These are phyloP conservation scores for Perca schrenkii DNA, from an alignment of 2,113 vertebrate genomes.

Conservation along the genomic window DNA sequence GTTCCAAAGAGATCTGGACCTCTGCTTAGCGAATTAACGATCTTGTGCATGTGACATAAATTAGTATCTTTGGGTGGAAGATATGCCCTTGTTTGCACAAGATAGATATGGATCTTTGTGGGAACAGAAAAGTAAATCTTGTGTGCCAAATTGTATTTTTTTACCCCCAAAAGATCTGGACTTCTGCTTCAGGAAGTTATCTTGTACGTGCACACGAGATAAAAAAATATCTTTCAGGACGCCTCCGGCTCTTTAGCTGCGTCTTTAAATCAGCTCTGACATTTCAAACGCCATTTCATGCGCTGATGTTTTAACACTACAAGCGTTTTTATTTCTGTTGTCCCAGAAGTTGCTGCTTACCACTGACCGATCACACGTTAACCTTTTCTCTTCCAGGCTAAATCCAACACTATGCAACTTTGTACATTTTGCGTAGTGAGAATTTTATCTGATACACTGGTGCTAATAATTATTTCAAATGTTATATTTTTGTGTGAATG, in stretches of 20 bases:
- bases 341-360: slow-evolving; percentile 46
- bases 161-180: no score
- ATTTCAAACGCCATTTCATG: background rate
- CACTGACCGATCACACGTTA: slow-evolving; percentile 50
- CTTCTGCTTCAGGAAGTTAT: no score
- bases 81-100: background rate
- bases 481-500: slow-evolving; percentile 99
- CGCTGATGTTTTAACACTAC: background rate
- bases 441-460: slow-evolving; percentile 99
- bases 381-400: slow-evolving; percentile 54
- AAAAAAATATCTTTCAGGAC: background rate
- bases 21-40: no score
- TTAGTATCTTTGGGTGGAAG: no score
- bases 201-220: background rate
- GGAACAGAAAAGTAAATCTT: background rate
- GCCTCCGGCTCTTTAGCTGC: background rate
- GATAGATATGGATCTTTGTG: background rate
- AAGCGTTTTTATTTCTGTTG: slow-evolving; percentile 19
- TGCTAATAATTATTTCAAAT: slow-evolving; percentile 99
- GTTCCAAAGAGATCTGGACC: background rate
- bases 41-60: background rate
- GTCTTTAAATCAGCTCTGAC: slow-evolving; percentile 2
- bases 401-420: slow-evolving; percentile 95
- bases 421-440: slow-evolving; percentile 93
- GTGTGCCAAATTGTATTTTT: no score